phyloP scores from a whole-genome alignment of 2,888 invertebrate genomes.

The Altica lythri region DNA sequence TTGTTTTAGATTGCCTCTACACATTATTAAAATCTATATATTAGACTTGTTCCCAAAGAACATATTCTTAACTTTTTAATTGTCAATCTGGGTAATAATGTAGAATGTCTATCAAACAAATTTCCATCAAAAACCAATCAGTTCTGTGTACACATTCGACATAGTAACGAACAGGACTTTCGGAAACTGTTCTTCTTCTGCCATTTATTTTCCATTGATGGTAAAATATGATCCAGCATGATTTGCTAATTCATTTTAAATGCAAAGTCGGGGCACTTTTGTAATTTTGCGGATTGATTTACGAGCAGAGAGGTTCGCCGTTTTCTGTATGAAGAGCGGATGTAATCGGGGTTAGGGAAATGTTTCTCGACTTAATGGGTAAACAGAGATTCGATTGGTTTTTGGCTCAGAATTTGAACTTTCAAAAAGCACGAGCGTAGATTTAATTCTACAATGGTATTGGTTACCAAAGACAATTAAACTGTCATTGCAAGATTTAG shows the following conservation, averaged over 20 bases:
- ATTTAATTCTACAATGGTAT: too few species aligned
- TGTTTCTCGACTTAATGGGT: slow-evolving; percentile 17
- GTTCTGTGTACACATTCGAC: slow-evolving; percentile 48
- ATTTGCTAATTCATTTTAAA: slow-evolving; percentile 40
- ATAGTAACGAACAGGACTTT: slow-evolving; percentile 39
- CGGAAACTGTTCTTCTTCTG: slow-evolving; percentile 14
- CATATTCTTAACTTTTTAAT: too few species aligned
- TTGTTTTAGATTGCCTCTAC: too few species aligned
- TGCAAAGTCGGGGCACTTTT: slow-evolving; percentile 35
- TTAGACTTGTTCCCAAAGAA: too few species aligned
- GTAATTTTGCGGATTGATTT: slow-evolving; percentile 38
- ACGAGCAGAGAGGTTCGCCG: slow-evolving; percentile 27
- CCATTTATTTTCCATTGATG: slow-evolving; percentile 27
- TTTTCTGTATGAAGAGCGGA: slow-evolving; percentile 23
- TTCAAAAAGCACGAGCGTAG: not conserved
- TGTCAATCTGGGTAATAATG: too few species aligned
- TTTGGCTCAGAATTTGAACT: not conserved
- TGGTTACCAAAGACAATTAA: too few species aligned
- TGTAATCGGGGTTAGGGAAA: slow-evolving; percentile 23
- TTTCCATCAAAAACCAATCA: slow-evolving; percentile 57
- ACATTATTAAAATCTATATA: too few species aligned
- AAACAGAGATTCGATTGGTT: slow-evolving; percentile 16
- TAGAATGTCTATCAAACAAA: slow-evolving; percentile 33
- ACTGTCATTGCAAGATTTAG: too few species aligned
- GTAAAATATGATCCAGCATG: slow-evolving; percentile 42